Evolutionary conservation across 2,113 vertebrate species (phyloP), one percentile per base, ranked within the genome.

Genomic region (Ochotona princeps): DNA sequence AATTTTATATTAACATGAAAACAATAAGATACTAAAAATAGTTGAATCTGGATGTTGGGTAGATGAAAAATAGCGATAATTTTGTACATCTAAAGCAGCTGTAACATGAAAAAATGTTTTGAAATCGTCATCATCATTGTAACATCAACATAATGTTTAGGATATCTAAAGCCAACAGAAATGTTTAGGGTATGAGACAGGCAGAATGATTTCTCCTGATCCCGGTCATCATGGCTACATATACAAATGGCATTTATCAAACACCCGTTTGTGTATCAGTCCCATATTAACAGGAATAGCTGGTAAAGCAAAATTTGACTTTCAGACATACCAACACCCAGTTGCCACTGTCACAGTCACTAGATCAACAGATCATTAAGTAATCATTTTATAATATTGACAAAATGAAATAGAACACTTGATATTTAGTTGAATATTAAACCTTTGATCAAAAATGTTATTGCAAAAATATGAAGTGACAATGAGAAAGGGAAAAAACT

Each of bases 51-150:
- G 30, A 81, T 66, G 66, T 54, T 25, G 3, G 8, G 18, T 60
- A 72, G 28, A 44, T 76, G 30, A 47, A 8, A 92, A 79, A 28
- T 81, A 11, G 1, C 23, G 94, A 69, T 65, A 82, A 78, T 86
- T 85, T 32, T 75, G 11, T 65, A 90, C 69, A 82, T 91, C 32
- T 69, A 75, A 79, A 78, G 84, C 20, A 87, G 67, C 72, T 92
- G 57, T 67, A 67, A 75, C 90, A 67, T 81, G 21, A 60, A 70
- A 83, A 63, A 28, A 70, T 30, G 30, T 83, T 91, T 44, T 38
- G 25, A 79, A 83, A 76, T 78, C n/a, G 90, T 78, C 17, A 75
- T 79, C 61, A 79, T 25, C 75, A n/a, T 74, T 89, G 93, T 90
- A 67, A 95, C 73, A 83, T 82, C 90, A 89, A 78, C 28, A 82